Evolutionary conservation across 1,140 invertebrate species (phyloP).

Genomic region (Daktulosphaira vitifoliae): DNA sequence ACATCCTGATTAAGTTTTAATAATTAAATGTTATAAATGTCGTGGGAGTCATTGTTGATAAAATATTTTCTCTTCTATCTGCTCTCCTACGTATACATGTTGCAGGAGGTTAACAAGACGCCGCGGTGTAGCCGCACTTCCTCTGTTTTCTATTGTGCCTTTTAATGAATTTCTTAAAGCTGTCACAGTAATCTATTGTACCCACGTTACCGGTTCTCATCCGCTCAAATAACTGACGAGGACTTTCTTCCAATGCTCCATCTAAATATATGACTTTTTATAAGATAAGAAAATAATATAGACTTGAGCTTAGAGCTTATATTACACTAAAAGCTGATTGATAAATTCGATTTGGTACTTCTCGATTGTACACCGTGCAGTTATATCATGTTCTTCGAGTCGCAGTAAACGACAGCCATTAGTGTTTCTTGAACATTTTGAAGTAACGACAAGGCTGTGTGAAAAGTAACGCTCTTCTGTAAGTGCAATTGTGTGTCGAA

Average conservation of each 20-base stretch:
- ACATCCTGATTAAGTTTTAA: slow-evolving; percentile 4
- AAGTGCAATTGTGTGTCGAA: slow-evolving; percentile 33
- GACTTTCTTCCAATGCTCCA: no score
- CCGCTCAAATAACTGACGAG: no score
- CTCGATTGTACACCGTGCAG: no score
- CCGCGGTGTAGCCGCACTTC: no score
- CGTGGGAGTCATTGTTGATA: background rate
- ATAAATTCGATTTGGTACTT: no score
- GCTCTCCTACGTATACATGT: background rate
- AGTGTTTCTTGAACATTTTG: background rate
- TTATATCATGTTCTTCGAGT: no score
- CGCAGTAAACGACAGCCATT: slow-evolving; percentile 25
- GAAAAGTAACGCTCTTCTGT: background rate
- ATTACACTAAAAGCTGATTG: no score
- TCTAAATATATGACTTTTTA: no score
- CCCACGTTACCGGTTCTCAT: no score
- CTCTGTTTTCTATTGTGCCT: background rate
- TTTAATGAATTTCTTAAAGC: background rate
- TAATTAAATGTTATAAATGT: background rate
- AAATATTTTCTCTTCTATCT: background rate
- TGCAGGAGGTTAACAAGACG: background rate
- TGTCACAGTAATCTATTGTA: no score
- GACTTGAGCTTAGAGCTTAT: no score
- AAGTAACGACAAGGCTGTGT: background rate
- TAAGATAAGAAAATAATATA: no score